phyloP scores from a whole-genome alignment of 2,113 vertebrate species.

The Puntigrus tetrazona region DNA sequence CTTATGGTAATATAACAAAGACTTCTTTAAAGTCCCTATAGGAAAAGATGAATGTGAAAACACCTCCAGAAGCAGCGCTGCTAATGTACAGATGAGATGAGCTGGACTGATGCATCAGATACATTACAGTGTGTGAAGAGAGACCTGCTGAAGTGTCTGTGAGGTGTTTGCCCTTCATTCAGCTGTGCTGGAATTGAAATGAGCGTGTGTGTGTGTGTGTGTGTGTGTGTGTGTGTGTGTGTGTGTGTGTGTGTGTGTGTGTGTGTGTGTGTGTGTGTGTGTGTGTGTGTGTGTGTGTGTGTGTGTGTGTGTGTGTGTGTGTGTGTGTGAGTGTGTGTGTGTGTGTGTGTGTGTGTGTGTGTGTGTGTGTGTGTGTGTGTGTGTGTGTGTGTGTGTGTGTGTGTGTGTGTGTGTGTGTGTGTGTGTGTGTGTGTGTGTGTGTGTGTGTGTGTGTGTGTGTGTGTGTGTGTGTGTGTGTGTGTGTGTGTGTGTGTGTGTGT shows the following conservation, averaged over 20 bases:
- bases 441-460: too few relatives aligned
- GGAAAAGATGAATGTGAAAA: not conserved
- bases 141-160: not conserved
- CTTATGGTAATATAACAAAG: not conserved
- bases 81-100: not conserved
- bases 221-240: too few relatives aligned
- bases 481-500: constrained; percentile 43
- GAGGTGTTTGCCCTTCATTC: not conserved
- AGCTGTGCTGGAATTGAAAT: not conserved
- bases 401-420: not conserved
- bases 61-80: not conserved
- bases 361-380: too few relatives aligned
- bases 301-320: constrained; percentile 38
- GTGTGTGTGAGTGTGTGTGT: constrained; percentile 33
- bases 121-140: not conserved
- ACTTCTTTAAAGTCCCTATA: not conserved
- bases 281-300: constrained; percentile 44
- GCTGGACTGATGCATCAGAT: not conserved
- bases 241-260: constrained; percentile 42
- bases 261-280: constrained; percentile 49
- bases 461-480: constrained; percentile 58
- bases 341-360: too few relatives aligned
- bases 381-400: not conserved
- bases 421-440: not conserved
- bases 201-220: not conserved